Base-by-base conservation (phyloP, 2,113 vertebrate genomes). In the Heloderma charlesbogerti region DNA sequence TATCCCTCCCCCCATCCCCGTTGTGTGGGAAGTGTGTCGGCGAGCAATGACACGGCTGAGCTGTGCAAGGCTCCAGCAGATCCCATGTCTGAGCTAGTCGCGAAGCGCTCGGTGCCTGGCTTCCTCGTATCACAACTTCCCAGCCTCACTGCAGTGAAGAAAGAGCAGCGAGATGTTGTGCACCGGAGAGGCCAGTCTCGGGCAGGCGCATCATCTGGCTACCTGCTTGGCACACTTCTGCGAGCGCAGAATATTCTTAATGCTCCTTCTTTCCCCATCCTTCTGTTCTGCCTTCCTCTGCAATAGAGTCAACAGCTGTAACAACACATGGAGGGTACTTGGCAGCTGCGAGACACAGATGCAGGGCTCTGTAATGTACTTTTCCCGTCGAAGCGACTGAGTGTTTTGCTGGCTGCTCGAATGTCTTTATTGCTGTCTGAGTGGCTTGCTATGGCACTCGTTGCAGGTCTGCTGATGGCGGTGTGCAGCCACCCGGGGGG, bases 291-390 rank as follows among this genome's bases (percentile, higher is more conserved):
- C 90, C 95, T 96, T 97, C 95, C 94, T 91, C 92, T 91, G 94
- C 96, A 94, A 95, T 94, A 95, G 84, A 75, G 88, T 96, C 79
- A 96, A 98, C 97, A 98, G 97, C 97, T 98, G 97, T 96, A 93
- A 95, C 94, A 97, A 97, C 97, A 98, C 98, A 97, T 97, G 97
- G 97, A 97, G 95, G 91, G 93, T 92, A 95, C 95, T 97, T 97
- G 97, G 97, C 97, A 98, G 98, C 97, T 98, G 97, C 95, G 91
- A 96, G 95, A 93, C 97, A 95, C 97, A 98, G 98, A 98, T 98
- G 98, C 97, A 95, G 96, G 93, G 94, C 95, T 96, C 94, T 51
- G 90, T 95, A 95, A 96, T 96, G 96, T 92, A 93, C 95, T 95
- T 94, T 93, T 94, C 89, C 93, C 87, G 88, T 90, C 88, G 96